Base-by-base conservation (phyloP, 2,113 vertebrate species). In the Origma solitaria region DNA sequence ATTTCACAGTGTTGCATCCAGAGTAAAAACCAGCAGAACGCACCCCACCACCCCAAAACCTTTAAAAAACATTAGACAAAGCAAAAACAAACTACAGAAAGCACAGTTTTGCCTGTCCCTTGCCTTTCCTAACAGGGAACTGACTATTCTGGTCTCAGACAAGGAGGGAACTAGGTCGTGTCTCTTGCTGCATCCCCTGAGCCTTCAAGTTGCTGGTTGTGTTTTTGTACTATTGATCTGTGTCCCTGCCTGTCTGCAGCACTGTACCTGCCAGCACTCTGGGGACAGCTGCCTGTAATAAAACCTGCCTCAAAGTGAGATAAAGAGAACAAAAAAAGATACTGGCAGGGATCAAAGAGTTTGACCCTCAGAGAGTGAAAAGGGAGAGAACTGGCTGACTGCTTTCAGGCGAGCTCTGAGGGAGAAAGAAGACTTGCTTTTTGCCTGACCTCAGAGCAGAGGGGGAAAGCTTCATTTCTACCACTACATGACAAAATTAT, bases 221-320 rank as follows among this genome's bases (percentile, higher is more conserved):
- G 51, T 88, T 94, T 97, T 66, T 75, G 51, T 80, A 11, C 56
- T 64, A 95, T 97, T 1, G 92, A 97, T 96, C 92, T 27, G 62
- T 58, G 58, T 91, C 68, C 53, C 70, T 73, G 85, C 70, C 71
- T 31, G 50, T 60, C 71, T 83, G 76, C 83, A 81, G 72, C 69
- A 28, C 57, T 13, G 54, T 30, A 93, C 92, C 95, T 85, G 81
- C 88, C 75, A 53, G 86, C 33, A 2, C 85, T 61, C 80, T 30
- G 50, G 80, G 77, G 78, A 72, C 69, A 56, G 47, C 91, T 86
- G 86, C 71, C 72, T 73, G 53, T 86, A 91, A 96, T 76, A 90
- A 95, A 92, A 95, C 89, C 87, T 93, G 69, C 69, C 84, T 94
- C 85, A 58, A 90, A 95, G 66, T 21, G 82, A 90, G 92, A 95